Evolutionary conservation across 1,140 invertebrate genomes (phyloP).

Genomic region (Papilio polytes): DNA sequence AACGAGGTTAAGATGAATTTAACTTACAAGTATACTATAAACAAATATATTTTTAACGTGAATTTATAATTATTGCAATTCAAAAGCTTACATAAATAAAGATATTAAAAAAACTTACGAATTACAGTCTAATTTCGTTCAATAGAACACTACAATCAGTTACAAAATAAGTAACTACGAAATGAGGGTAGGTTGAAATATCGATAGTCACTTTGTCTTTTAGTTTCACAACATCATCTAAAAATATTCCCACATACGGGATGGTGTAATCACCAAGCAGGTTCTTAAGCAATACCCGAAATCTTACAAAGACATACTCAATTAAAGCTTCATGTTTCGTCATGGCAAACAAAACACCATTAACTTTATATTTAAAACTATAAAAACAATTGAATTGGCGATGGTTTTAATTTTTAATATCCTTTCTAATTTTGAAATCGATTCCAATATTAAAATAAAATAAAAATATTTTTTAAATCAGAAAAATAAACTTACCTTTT

Average conservation of each 20-base stretch:
- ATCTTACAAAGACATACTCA: conserved; percentile 16
- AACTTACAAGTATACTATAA: not conserved
- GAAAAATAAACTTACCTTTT: conserved; percentile 37
- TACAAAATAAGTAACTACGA: not conserved
- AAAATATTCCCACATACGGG: conserved; percentile 7
- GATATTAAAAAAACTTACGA: too few relatives aligned
- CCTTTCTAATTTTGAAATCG: conserved; percentile 37
- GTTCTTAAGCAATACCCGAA: conserved; percentile 37
- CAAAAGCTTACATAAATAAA: too few relatives aligned
- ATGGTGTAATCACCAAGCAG: conserved; percentile 29
- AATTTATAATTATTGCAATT: too few relatives aligned
- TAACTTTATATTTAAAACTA: not conserved
- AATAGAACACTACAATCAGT: too few relatives aligned
- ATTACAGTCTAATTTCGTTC: too few relatives aligned
- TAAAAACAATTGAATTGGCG: conserved; percentile 11
- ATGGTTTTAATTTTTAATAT: not conserved
- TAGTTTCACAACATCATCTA: conserved; percentile 21
- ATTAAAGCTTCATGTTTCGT: conserved; percentile 20
- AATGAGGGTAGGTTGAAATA: conserved; percentile 18
- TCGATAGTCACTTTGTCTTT: conserved; percentile 3
- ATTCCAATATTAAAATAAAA: conserved; percentile 30
- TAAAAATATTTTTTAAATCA: not conserved
- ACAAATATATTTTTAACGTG: too few relatives aligned
- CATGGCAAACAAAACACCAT: not conserved
- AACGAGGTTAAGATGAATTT: not conserved